Percentiles rank a stretch among this genome's conserved stretches.
These are phyloP conservation scores for Coryphaenoides rupestris DNA, from an alignment of 2,113 vertebrate genomes.

Conservation along the genomic window DNA sequence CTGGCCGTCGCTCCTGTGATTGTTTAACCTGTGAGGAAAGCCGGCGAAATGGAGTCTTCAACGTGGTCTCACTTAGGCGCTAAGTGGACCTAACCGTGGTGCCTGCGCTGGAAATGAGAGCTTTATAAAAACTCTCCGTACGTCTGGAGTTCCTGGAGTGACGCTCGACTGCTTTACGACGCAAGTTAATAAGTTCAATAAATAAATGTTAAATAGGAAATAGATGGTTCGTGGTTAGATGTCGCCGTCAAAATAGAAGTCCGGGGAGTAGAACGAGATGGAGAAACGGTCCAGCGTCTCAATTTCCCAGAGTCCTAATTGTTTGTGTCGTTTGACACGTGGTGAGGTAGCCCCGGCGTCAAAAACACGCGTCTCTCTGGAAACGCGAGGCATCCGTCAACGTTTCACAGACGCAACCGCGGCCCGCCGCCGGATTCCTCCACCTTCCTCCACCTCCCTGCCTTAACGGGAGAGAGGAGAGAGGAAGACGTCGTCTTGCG, in stretches of 20 bases:
- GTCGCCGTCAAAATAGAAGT: conserved; percentile 4
- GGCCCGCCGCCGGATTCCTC: conserved; percentile 25
- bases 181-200: no score
- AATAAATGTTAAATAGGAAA: neutral
- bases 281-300: conserved; percentile 23
- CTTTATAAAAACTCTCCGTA: no score
- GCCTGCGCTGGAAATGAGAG: no score
- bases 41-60: conserved; percentile 44
- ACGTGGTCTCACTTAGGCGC: conserved; percentile 16
- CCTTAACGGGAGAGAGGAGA: no score
- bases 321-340: conserved; percentile 56
- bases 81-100: conserved; percentile 37
- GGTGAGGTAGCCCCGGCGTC: conserved; percentile 58
- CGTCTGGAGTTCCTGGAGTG: no score
- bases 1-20: neutral
- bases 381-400: conserved; percentile 61
- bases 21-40: conserved; percentile 36
- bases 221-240: no score
- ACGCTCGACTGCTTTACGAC: no score
- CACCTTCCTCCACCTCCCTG: conserved; percentile 19
- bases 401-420: conserved; percentile 56
- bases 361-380: conserved; percentile 55
- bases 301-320: conserved; percentile 45
- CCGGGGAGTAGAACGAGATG: conserved; percentile 2
- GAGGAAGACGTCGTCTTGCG: conserved; percentile 42